Conservation (phyloP, 2,888 invertebrate genomes). For the Sinodicranocentrus sp. region DNA sequence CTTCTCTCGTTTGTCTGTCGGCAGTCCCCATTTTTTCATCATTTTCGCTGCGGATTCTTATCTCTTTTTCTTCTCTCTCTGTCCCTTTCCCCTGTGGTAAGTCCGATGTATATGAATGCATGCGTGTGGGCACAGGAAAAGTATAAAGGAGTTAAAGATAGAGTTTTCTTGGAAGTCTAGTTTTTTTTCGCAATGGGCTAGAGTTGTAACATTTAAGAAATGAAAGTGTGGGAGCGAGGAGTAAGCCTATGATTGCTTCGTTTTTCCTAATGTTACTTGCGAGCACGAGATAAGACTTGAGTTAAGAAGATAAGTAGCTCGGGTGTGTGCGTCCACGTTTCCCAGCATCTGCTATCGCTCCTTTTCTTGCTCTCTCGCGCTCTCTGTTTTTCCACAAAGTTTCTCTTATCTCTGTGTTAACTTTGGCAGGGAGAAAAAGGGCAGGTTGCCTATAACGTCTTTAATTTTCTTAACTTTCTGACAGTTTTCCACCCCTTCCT, state of each 20-base stretch:
- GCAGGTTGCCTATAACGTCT: conserved; percentile 54
- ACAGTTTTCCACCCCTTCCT: conserved; percentile 44
- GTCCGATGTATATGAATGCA: too few relatives aligned
- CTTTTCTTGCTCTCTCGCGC: too few relatives aligned
- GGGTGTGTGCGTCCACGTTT: conserved; percentile 36
- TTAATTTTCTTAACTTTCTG: conserved; percentile 65
- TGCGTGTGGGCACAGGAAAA: too few relatives aligned
- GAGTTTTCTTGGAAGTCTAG: too few relatives aligned
- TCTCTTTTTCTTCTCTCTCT: too few relatives aligned
- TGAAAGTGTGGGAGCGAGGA: neutral
- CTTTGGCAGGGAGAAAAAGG: conserved; percentile 42
- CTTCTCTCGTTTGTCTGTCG: too few relatives aligned
- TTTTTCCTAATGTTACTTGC: conserved; percentile 33
- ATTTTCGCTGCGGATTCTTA: too few relatives aligned
- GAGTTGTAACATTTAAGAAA: neutral
- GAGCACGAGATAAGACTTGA: conserved; percentile 49
- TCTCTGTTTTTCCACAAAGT: conserved; percentile 53
- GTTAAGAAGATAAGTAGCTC: conserved; percentile 64
- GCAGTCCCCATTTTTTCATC: too few relatives aligned
- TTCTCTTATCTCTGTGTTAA: conserved; percentile 55
- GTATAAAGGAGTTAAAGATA: too few relatives aligned
- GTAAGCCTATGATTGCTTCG: conserved; percentile 31
- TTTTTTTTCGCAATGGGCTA: conserved; percentile 2
- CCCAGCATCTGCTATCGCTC: conserved; percentile 31
- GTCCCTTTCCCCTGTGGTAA: too few relatives aligned